A percentile compares a stretch with the other conserved stretches of the same genome.
phyloP scores from a whole-genome alignment of 92 coral and sea anemone genomes.

The Phymanthus crucifer region DNA sequence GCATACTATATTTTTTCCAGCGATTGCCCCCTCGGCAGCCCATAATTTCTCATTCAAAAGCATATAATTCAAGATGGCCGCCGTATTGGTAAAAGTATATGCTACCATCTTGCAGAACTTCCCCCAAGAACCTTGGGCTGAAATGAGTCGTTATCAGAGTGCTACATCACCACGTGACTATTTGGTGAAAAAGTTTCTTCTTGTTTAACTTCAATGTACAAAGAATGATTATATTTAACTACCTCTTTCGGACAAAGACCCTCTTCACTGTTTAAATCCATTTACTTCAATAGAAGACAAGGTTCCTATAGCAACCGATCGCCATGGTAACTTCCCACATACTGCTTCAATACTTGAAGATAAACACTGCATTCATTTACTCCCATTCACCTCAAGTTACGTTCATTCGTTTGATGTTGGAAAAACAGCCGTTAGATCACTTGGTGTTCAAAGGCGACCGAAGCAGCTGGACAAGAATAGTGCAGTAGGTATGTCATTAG shows the following conservation, averaged over 20 bases:
- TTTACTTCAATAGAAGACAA: background rate
- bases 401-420: background rate
- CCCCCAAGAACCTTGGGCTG: background rate
- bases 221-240: background rate
- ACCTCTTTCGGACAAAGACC: background rate
- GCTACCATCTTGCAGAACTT: too few relatives aligned
- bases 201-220: background rate
- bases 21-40: too few relatives aligned
- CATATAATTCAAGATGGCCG: too few relatives aligned
- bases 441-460: background rate
- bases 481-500: background rate
- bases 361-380: background rate
- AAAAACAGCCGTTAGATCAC: background rate
- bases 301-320: background rate
- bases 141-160: too few relatives aligned
- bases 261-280: background rate
- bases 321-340: background rate
- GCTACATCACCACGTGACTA: too few relatives aligned
- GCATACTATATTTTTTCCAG: too few relatives aligned
- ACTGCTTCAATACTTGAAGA: background rate
- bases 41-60: too few relatives aligned
- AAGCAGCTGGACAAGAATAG: background rate
- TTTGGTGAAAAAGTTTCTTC: background rate
- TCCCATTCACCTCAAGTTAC: background rate
- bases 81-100: too few relatives aligned